phyloP scores from a whole-genome alignment of 1,140 invertebrate genomes.

The Leptopilina boulardi region DNA sequence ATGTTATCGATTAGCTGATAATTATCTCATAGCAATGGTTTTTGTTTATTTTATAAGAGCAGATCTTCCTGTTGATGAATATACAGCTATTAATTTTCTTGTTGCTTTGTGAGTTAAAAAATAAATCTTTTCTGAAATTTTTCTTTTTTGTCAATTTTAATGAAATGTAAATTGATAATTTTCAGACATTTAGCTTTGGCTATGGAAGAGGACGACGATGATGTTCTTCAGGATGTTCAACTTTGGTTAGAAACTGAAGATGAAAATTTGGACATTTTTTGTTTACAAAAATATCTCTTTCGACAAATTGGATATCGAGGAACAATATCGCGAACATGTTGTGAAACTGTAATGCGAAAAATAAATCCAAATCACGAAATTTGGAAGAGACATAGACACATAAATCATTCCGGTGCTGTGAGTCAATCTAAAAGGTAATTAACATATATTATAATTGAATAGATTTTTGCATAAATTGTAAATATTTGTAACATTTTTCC shows the following conservation, averaged over 20 bases:
- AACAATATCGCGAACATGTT: conserved; percentile 76
- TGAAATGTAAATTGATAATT: no score
- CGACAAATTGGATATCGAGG: conserved; percentile 75
- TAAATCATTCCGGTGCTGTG: conserved; percentile 59
- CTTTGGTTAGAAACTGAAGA: conserved; percentile 50
- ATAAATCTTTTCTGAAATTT: background rate
- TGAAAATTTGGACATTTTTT: conserved; percentile 66
- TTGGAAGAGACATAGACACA: conserved; percentile 59
- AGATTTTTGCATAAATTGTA: background rate
- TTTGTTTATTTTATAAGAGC: conserved; percentile 79
- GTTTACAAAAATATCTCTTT: conserved; percentile 74
- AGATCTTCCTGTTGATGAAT: conserved; percentile 72
- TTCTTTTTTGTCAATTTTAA: conserved; percentile 37
- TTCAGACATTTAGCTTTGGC: conserved; percentile 78
- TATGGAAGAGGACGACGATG: conserved; percentile 78
- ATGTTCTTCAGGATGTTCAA: conserved; percentile 8
- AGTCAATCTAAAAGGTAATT: conserved; percentile 50
- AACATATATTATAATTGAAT: background rate
- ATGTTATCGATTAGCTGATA: conserved; percentile 71
- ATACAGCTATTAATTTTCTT: conserved; percentile 78
- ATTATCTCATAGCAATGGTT: conserved; percentile 79
- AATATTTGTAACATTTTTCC: conserved; percentile 33
- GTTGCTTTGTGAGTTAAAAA: conserved; percentile 77
- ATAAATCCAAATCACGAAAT: conserved; percentile 58
- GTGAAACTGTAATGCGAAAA: conserved; percentile 73